Conservation (phyloP, 2,797 vertebrate species). For the Sciaenops ocellatus region DNA sequence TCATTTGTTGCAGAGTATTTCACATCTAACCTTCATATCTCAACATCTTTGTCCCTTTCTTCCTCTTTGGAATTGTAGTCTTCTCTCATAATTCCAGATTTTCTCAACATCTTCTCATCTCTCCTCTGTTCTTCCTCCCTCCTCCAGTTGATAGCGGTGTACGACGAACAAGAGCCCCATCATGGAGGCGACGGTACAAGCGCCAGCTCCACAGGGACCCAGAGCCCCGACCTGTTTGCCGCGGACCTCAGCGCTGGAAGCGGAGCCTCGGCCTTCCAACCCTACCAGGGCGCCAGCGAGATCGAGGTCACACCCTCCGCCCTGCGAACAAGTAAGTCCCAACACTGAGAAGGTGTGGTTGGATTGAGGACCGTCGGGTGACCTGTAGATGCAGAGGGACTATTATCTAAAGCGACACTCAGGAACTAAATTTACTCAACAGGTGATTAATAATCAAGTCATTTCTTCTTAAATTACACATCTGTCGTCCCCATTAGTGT, state of each 20-base stretch:
- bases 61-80: background rate
- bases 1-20: background rate
- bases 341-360: background rate
- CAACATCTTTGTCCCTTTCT: background rate
- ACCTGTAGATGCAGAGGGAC: background rate
- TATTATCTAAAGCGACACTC: background rate
- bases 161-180: slow-evolving; percentile 97
- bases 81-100: background rate
- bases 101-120: background rate
- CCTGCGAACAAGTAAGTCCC: slow-evolving; percentile 93
- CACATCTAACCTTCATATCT: background rate
- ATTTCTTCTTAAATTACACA: background rate
- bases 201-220: slow-evolving; percentile 96
- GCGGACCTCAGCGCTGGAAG: slow-evolving; percentile 89
- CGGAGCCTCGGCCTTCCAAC: slow-evolving; percentile 90
- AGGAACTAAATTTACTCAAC: background rate
- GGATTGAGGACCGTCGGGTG: background rate
- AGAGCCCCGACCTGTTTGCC: slow-evolving; percentile 95
- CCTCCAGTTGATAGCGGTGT: slow-evolving; percentile 93
- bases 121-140: background rate
- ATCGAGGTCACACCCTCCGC: slow-evolving; percentile 98
- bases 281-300: slow-evolving; percentile 94
- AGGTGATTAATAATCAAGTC: slow-evolving; percentile 29
- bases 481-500: slow-evolving; percentile 29
- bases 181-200: slow-evolving; percentile 97